Evolutionary conservation across 2,888 invertebrate genomes (phyloP).

Genomic region (Sclerodermus sp.): DNA sequence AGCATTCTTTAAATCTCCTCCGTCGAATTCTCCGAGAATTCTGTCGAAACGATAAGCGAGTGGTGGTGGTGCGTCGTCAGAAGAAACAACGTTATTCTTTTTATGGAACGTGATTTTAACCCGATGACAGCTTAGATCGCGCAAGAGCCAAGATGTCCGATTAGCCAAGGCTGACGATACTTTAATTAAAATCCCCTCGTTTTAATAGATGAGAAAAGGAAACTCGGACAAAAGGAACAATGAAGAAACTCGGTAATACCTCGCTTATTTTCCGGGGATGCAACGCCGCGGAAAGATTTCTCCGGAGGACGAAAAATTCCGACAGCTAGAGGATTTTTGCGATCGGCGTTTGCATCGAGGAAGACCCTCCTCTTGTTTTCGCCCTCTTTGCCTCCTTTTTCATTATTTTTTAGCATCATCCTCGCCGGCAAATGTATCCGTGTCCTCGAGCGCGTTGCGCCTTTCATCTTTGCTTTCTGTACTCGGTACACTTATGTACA

Average conservation of each 20-base stretch:
- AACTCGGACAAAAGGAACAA: no score
- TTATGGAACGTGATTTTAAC: neutral
- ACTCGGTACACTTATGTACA: slow-evolving; percentile 50
- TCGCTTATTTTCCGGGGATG: slow-evolving; percentile 3
- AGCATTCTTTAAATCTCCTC: slow-evolving; percentile 42
- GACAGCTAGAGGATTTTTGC: slow-evolving; percentile 12
- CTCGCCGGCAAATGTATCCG: slow-evolving; percentile 46
- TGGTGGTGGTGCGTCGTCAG: neutral
- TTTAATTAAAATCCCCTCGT: no score
- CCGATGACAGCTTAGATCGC: no score
- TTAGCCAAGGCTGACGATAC: no score
- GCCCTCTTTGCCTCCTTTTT: slow-evolving; percentile 20
- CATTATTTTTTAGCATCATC: slow-evolving; percentile 38
- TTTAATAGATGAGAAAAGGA: no score
- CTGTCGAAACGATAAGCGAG: slow-evolving; percentile 22
- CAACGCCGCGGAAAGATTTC: slow-evolving; percentile 20
- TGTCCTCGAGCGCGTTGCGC: slow-evolving; percentile 49
- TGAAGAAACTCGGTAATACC: slow-evolving; percentile 12
- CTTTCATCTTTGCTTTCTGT: slow-evolving; percentile 54
- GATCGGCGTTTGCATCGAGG: slow-evolving; percentile 9
- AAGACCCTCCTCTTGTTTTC: slow-evolving; percentile 13
- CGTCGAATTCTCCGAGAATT: slow-evolving; percentile 33
- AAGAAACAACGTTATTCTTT: neutral
- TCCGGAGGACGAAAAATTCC: slow-evolving; percentile 28
- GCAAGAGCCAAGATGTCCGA: no score